Percentiles rank a stretch among this genome's conserved stretches.
These are phyloP conservation scores for Oreotrochilus melanogaster DNA, from an alignment of 2,113 vertebrate species.

Conservation along the genomic window DNA sequence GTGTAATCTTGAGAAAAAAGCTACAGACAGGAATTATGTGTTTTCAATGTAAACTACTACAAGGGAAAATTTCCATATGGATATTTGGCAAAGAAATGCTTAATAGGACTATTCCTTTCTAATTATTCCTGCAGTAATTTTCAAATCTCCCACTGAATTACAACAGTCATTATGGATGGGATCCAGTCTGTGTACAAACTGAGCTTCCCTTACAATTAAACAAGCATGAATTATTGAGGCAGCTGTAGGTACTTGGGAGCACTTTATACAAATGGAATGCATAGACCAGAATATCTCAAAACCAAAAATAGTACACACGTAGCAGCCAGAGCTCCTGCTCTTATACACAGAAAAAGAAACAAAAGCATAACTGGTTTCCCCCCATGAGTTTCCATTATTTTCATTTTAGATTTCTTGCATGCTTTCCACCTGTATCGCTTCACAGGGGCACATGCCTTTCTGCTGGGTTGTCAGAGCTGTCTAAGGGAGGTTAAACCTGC, in stretches of 20 bases:
- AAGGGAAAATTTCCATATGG: not conserved
- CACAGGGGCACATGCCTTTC: not conserved
- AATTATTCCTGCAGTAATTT: not conserved
- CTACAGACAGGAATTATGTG: not conserved
- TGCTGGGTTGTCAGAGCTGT: not conserved
- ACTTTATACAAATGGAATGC: not conserved
- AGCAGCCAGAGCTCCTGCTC: not conserved
- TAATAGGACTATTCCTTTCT: not conserved
- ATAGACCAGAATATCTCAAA: not conserved
- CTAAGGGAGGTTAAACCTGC: not conserved
- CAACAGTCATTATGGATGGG: not conserved
- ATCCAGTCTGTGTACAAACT: not conserved
- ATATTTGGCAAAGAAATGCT: not conserved
- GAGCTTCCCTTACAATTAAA: not conserved
- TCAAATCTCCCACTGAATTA: not conserved
- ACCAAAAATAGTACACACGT: fast-evolving
- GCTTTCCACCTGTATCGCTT: not conserved
- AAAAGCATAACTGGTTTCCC: not conserved
- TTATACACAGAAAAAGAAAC: not conserved
- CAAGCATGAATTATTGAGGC: not conserved
- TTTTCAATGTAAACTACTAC: not conserved
- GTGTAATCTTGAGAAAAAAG: not conserved
- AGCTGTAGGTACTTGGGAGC: not conserved
- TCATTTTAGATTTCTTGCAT: not conserved
- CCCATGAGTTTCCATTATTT: not conserved